Evolutionary conservation across 2,888 invertebrate genomes (phyloP).

Genomic region (Ennomos quercinarius): DNA sequence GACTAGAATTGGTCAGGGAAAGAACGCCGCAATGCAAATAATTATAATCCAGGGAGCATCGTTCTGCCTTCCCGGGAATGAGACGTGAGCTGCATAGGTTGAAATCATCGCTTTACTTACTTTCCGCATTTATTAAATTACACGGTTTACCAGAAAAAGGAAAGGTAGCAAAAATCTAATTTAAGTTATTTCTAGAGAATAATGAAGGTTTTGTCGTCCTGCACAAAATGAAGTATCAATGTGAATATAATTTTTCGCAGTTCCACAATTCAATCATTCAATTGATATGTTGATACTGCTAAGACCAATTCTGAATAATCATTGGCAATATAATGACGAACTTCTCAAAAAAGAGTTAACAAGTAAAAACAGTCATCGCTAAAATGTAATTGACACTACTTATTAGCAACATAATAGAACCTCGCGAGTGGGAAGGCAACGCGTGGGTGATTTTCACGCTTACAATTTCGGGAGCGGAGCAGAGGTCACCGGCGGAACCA

Average conservation of each 20-base stretch:
- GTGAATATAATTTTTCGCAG: too few species aligned
- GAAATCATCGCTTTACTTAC: constrained; percentile 41
- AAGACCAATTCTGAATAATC: too few species aligned
- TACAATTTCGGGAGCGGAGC: constrained; percentile 57
- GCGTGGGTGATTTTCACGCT: constrained; percentile 71
- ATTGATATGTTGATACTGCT: too few species aligned
- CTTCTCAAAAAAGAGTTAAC: constrained; percentile 5
- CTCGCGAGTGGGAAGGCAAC: constrained; percentile 36
- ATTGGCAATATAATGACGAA: background rate
- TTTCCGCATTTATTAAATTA: constrained; percentile 21
- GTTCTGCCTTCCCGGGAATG: constrained; percentile 46
- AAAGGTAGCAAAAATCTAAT: too few species aligned
- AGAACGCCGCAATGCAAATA: constrained; percentile 46
- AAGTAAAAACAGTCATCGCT: constrained; percentile 12
- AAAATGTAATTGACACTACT: constrained; percentile 28
- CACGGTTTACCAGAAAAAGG: too few species aligned
- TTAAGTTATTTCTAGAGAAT: too few species aligned
- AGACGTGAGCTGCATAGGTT: constrained; percentile 50
- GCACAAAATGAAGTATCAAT: too few species aligned
- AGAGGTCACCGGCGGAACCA: constrained; percentile 56
- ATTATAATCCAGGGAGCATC: constrained; percentile 50
- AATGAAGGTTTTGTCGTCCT: too few species aligned
- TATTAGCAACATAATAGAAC: constrained; percentile 28
- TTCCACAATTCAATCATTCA: too few species aligned
- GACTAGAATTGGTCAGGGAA: constrained; percentile 25